Evolutionary conservation across 1,140 invertebrate genomes (phyloP).

Genomic region (Lasioglossum baleicum): DNA sequence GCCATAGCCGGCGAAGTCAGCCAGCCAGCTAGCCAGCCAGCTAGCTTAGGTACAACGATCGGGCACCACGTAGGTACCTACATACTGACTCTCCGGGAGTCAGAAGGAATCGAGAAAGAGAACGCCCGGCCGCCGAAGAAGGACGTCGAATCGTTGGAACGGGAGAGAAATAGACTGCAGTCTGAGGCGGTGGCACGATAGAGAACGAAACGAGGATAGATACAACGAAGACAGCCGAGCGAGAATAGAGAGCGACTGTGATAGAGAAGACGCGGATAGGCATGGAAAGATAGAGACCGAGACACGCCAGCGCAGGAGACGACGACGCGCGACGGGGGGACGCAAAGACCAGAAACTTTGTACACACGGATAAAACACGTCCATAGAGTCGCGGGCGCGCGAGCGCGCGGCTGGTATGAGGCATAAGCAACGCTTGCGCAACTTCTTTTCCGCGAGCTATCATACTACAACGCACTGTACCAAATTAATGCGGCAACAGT

Average conservation of each 20-base stretch:
- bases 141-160: background rate
- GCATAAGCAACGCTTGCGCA: constrained; percentile 57
- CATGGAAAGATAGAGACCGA: too few relatives aligned
- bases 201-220: constrained; percentile 3
- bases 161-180: background rate
- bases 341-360: background rate
- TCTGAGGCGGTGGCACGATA: background rate
- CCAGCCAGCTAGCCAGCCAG: background rate
- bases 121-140: background rate
- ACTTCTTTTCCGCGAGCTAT: constrained; percentile 62
- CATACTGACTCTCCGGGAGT: background rate
- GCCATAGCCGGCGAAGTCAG: background rate
- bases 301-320: too few relatives aligned
- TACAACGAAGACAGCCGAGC: background rate
- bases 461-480: constrained; percentile 56
- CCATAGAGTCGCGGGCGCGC: background rate
- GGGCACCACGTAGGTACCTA: background rate
- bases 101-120: constrained; percentile 18
- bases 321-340: background rate
- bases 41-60: constrained; percentile 12
- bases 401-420: constrained; percentile 25
- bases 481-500: constrained; percentile 58
- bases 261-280: constrained; percentile 3
- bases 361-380: background rate
- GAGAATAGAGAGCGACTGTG: constrained; percentile 2